phyloP scores from a whole-genome alignment of 2,888 invertebrate genomes.

The Metallyticus violacea region DNA sequence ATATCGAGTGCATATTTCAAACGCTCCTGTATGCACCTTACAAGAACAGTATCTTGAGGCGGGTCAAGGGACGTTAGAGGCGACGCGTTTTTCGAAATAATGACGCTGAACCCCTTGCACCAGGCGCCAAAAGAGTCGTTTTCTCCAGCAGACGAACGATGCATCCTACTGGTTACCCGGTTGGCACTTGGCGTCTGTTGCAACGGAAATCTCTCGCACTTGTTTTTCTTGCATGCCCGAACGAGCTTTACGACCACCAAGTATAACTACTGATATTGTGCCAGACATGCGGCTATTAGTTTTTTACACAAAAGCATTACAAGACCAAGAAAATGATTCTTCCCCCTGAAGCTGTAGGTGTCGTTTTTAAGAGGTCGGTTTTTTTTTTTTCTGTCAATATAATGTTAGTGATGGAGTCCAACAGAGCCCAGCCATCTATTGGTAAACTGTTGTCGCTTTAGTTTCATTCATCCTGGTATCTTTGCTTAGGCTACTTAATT shows the following conservation, averaged over 20 bases:
- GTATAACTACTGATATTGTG: background rate
- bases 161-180: background rate
- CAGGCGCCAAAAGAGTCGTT: background rate
- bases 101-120: background rate
- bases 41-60: background rate
- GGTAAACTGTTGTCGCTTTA: no score
- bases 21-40: background rate
- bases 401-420: no score
- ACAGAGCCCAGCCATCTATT: no score
- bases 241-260: background rate
- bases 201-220: background rate
- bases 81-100: background rate
- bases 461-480: no score
- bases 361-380: no score
- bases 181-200: background rate
- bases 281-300: no score
- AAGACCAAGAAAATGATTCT: no score
- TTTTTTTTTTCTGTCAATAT: no score
- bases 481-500: no score
- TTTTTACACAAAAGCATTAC: no score
- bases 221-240: background rate
- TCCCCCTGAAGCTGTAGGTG: no score
- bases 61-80: background rate
- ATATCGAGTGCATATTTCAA: no score
- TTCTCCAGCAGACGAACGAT: background rate